These are phyloP conservation scores for Gonatopus flavifemur DNA, from an alignment of 1,140 invertebrate genomes.

Conservation along the genomic window DNA sequence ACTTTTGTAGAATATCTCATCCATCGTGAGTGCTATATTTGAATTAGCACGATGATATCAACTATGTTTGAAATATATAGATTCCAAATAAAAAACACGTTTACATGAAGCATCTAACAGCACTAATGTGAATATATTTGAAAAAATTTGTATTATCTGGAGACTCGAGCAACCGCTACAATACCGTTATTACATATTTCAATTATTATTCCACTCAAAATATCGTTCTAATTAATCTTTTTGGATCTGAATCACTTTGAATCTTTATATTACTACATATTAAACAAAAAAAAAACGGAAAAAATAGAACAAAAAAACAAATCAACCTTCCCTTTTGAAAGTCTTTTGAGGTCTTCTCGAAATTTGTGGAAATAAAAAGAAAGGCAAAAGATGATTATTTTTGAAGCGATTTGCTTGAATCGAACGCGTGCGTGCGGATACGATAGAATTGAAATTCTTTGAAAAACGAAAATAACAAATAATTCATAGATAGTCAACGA, in stretches of 20 bases:
- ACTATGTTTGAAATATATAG: no score
- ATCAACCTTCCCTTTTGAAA: neutral
- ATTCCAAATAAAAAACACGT: conserved; percentile 14
- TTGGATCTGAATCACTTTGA: neutral
- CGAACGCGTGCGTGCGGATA: neutral
- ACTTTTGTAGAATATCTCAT: no score
- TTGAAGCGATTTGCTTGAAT: neutral
- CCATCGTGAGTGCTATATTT: no score
- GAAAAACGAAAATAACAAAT: no score
- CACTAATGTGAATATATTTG: no score
- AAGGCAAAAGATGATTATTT: neutral
- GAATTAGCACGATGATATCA: no score
- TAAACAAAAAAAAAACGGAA: neutral
- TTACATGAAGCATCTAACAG: no score
- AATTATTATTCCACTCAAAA: neutral
- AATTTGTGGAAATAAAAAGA: neutral
- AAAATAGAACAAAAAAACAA: neutral
- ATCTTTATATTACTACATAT: neutral
- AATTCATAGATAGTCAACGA: no score
- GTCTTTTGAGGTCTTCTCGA: neutral
- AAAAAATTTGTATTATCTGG: no score
- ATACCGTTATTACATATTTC: no score
- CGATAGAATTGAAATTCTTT: conserved; percentile 1
- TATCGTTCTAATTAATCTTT: neutral
- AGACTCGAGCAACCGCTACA: neutral